Evolutionary conservation across 1,140 invertebrate species (phyloP).

Genomic region (Drosophila fuyamai): DNA sequence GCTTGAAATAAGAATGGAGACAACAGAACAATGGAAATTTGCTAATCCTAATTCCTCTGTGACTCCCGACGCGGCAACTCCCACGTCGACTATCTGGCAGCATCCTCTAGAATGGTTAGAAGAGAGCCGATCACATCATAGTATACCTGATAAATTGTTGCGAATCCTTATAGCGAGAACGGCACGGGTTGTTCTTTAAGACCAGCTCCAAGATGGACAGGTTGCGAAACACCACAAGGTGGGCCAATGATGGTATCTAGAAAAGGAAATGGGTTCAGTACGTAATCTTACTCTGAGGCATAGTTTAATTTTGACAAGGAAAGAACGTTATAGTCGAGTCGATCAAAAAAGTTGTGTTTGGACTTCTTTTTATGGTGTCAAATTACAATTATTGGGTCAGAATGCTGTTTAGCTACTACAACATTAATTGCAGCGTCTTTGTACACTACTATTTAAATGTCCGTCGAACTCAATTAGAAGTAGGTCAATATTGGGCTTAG

Average conservation of each 20-base stretch:
- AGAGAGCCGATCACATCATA: slow-evolving; percentile 51
- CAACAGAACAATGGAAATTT: slow-evolving; percentile 49
- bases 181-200: slow-evolving; percentile 92
- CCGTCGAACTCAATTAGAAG: too few relatives aligned
- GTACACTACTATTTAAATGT: too few relatives aligned
- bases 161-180: slow-evolving; percentile 91
- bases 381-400: too few relatives aligned
- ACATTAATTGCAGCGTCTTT: too few relatives aligned
- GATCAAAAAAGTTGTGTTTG: too few relatives aligned
- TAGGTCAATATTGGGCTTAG: too few relatives aligned
- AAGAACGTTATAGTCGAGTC: too few relatives aligned
- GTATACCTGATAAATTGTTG: slow-evolving; percentile 94
- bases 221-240: slow-evolving; percentile 89
- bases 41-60: slow-evolving; percentile 38
- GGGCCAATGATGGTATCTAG: slow-evolving; percentile 89
- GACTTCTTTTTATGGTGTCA: too few relatives aligned
- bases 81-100: slow-evolving; percentile 39
- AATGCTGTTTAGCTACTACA: too few relatives aligned
- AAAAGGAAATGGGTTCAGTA: slow-evolving; percentile 22
- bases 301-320: too few relatives aligned
- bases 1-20: slow-evolving; percentile 18
- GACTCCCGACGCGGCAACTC: slow-evolving; percentile 37
- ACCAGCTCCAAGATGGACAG: slow-evolving; percentile 90
- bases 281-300: too few relatives aligned
- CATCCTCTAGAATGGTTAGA: slow-evolving; percentile 22